These are phyloP conservation scores for Triplophysa bombifrons DNA, from an alignment of 2,797 vertebrate species.

Conservation along the genomic window DNA sequence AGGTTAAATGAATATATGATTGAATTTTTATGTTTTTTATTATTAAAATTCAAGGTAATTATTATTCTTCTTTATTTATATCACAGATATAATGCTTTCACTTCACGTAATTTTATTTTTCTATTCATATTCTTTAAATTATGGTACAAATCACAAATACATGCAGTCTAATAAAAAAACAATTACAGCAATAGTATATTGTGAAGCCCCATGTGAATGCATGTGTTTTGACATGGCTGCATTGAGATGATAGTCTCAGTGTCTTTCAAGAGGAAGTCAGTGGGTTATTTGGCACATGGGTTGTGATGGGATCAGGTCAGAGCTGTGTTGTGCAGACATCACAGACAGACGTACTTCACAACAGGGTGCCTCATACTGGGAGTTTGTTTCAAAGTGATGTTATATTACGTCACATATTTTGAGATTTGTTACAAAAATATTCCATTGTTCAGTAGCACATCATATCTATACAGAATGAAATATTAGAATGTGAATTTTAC, in stretches of 20 bases:
- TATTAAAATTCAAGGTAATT: too few species aligned
- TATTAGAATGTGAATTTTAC: neutral
- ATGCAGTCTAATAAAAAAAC: neutral
- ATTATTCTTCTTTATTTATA: too few species aligned
- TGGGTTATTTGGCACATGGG: conserved; percentile 42
- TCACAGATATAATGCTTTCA: too few species aligned
- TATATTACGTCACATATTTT: neutral
- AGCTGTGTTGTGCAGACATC: conserved; percentile 39
- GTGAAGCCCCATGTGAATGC: neutral
- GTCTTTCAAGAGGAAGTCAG: conserved; percentile 51
- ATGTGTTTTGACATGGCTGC: conserved; percentile 23
- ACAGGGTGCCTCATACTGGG: conserved; percentile 20
- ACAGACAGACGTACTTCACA: conserved; percentile 19
- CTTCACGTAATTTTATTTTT: neutral
- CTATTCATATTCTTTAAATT: neutral
- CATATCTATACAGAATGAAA: neutral
- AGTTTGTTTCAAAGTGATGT: conserved; percentile 2
- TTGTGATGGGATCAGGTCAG: conserved; percentile 55
- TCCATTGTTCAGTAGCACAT: neutral
- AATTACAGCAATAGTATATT: neutral
- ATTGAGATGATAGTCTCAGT: conserved; percentile 37
- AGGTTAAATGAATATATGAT: conserved; percentile 72
- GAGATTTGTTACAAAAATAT: too few species aligned
- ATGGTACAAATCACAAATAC: neutral
- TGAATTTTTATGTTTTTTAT: conserved; percentile 53